Evolutionary conservation across 2,113 vertebrate genomes (phyloP).

Genomic region (Mustela nigripes): DNA sequence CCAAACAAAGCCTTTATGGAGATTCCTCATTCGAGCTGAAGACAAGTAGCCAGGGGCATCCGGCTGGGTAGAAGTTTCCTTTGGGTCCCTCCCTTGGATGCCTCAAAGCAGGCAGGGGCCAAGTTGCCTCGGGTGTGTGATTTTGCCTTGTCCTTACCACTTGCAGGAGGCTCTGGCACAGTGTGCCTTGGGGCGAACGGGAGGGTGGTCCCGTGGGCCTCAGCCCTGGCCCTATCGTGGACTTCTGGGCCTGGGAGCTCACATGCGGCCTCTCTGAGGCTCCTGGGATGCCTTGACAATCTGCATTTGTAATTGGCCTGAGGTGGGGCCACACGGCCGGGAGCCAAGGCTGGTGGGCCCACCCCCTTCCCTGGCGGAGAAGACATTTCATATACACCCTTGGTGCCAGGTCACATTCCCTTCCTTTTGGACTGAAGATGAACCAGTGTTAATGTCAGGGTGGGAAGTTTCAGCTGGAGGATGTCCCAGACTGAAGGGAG

Average conservation of each 20-base stretch:
- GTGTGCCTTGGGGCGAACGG: neutral
- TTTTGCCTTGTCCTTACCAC: neutral
- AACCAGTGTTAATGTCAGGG: neutral
- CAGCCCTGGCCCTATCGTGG: neutral
- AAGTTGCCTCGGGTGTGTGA: neutral
- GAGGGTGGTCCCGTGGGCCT: neutral
- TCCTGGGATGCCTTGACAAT: accelerated
- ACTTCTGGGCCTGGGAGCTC: neutral
- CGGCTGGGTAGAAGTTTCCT: neutral
- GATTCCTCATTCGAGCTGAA: neutral
- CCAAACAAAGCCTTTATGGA: neutral
- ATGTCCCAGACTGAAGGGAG: accelerated
- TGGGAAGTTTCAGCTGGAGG: neutral
- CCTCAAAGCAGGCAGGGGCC: neutral
- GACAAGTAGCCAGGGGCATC: neutral
- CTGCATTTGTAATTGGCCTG: neutral
- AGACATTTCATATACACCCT: neutral
- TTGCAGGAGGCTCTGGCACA: neutral
- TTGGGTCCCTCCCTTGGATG: neutral
- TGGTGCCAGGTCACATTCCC: neutral
- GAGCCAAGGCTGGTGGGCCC: neutral
- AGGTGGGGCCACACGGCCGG: neutral
- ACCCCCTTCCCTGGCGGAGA: neutral
- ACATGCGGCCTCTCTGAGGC: neutral
- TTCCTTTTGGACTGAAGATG: neutral